These are phyloP conservation scores for Etheostoma nigrum DNA, from an alignment of 2,797 vertebrate species.

Conservation along the genomic window DNA sequence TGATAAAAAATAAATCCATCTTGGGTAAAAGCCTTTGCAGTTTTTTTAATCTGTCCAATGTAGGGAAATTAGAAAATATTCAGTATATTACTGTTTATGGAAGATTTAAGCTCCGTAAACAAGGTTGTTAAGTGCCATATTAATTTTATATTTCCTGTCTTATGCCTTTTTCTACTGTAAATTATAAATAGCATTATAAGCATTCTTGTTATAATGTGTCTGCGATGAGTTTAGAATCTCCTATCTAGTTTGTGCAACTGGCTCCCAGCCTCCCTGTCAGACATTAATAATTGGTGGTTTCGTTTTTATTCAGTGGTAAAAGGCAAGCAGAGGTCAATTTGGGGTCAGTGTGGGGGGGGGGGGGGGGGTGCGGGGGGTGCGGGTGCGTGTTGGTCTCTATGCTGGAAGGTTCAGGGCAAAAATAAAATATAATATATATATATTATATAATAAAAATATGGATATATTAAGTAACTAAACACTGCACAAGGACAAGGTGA, in stretches of 20 bases:
- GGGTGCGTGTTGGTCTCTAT: too few relatives aligned
- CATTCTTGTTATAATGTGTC: neutral
- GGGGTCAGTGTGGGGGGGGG: neutral
- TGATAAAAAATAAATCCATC: neutral
- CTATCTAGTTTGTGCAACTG: neutral
- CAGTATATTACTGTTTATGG: neutral
- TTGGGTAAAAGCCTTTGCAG: neutral
- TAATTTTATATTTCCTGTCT: neutral
- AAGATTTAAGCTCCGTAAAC: neutral
- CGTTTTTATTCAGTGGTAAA: neutral
- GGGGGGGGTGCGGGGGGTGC: too few relatives aligned
- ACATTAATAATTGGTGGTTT: conserved; percentile 15
- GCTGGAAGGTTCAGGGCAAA: too few relatives aligned
- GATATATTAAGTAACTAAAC: neutral
- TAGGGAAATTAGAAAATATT: neutral
- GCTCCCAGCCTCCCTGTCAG: rapidly evolving
- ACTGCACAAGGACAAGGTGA: too few relatives aligned
- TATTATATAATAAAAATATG: too few relatives aligned
- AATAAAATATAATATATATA: too few relatives aligned
- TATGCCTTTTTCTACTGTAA: neutral
- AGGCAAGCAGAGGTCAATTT: neutral
- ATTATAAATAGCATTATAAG: neutral
- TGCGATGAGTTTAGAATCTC: neutral
- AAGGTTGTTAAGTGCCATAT: neutral
- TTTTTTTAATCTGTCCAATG: neutral